Conservation (phyloP, 2,888 invertebrate species). For the Ischnura elegans region DNA sequence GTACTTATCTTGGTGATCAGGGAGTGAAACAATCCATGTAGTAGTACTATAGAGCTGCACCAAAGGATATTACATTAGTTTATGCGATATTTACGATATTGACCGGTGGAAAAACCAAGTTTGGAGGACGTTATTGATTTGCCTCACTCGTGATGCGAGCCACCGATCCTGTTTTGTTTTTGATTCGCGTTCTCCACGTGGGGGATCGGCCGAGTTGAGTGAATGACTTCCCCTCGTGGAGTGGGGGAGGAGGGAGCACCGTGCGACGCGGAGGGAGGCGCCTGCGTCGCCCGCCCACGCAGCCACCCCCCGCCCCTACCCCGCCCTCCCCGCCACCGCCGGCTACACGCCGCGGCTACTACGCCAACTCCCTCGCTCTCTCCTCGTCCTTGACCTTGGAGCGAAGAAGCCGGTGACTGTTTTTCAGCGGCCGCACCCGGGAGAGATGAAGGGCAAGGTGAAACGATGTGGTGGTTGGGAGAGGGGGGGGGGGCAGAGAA, state of each 20-base stretch:
- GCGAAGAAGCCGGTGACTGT: constrained; percentile 31
- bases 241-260: no score
- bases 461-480: background rate
- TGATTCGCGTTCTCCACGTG: background rate
- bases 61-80: no score
- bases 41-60: no score
- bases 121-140: no score
- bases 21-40: no score
- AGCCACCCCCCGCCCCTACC: background rate
- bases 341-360: background rate
- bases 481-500: background rate
- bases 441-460: background rate
- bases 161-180: background rate
- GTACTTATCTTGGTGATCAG: no score
- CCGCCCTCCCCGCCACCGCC: background rate
- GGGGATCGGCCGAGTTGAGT: background rate
- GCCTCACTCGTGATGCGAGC: background rate
- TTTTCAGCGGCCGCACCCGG: background rate
- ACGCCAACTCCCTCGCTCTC: background rate
- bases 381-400: constrained; percentile 47
- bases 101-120: no score
- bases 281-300: constrained; percentile 43
- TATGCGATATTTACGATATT: no score
- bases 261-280: background rate
- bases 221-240: constrained; percentile 4